Conservation (phyloP, 1,140 invertebrate species). For the Drosophila virilis region DNA sequence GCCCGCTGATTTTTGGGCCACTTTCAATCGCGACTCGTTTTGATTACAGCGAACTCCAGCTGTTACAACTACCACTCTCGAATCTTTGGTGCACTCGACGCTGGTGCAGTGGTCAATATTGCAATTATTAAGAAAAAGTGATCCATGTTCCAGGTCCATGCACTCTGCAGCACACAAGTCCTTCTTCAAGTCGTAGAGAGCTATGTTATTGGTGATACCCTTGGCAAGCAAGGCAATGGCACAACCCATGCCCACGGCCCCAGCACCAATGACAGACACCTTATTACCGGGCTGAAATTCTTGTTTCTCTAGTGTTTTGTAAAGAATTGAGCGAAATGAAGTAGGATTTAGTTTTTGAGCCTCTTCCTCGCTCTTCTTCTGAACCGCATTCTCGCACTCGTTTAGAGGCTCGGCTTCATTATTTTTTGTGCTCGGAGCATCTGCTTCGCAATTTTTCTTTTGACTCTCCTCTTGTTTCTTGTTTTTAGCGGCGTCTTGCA, state of each 20-base stretch:
- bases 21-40: background rate
- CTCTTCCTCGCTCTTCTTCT: background rate
- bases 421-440: background rate
- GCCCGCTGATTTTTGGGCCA: constrained; percentile 87
- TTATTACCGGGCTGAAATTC: constrained; percentile 37
- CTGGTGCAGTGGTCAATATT: background rate
- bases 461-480: background rate
- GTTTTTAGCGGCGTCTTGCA: background rate
- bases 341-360: background rate
- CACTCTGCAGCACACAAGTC: constrained; percentile 11
- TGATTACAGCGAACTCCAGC: background rate
- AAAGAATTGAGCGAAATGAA: constrained; percentile 12
- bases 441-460: constrained; percentile 6
- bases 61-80: constrained; percentile 31
- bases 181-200: constrained; percentile 25
- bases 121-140: constrained; percentile 30
- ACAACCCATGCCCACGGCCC: constrained; percentile 38
- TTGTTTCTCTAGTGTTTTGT: constrained; percentile 11
- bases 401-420: no score
- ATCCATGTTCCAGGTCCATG: constrained; percentile 30
- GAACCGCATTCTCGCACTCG: no score
- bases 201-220: constrained; percentile 31
- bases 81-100: constrained; percentile 22
- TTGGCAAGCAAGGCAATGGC: constrained; percentile 35
- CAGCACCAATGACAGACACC: constrained; percentile 42